Base-by-base conservation (phyloP, 2,797 vertebrate genomes). In the Phoxinus dragarum region DNA sequence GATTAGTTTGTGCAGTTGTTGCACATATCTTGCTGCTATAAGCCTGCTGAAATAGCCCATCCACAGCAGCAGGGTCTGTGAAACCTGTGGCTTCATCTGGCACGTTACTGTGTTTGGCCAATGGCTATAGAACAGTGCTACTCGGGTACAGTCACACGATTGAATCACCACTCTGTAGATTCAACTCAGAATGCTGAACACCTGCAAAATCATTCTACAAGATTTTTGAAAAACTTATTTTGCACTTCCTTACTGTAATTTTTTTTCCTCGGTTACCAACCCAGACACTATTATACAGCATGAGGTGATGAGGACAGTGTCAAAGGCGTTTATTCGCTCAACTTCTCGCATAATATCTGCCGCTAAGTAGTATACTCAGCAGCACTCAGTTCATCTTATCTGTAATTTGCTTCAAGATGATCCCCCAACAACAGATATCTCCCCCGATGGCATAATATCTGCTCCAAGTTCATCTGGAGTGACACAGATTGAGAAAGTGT, bases 361-460 rank as follows among this genome's bases (percentile, higher is more conserved):
- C 1, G 1, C 54, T 64, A 49, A 82, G 54, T 74, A 61, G 42
- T 44, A 19, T 49, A 74, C 27, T 82, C 40, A 23, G 69, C 27
- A 31, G 69, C 27, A 31, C 19, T 82, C 40, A 68, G 34, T n/a
- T 76, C 23, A 68, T 54, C 61, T 84, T 76, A 84, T 76, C 34
- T 67, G 16, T 76, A 54, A 76, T 61, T 76, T 76, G 44, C 72
- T 75, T 76, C 44, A 54, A 54, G 44, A 77, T 38, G 6, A 52
- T 77, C 34, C 34, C 74, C 36, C 47, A 31, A 84, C 61, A 68
- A 77, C 73, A 69, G 12, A 40, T 69, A 74, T 68, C 64, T 21
- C 61, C 74, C 64, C 82, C 54, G 82, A 87, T 81, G 84, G 82
- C 36, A 81, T 84, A 84, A 61, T 83, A 81, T 85, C 42, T 77